Percentiles rank a stretch among this genome's conserved stretches.
Conservation (phyloP, 2,113 vertebrate species). For the Orthonyx spaldingii region DNA sequence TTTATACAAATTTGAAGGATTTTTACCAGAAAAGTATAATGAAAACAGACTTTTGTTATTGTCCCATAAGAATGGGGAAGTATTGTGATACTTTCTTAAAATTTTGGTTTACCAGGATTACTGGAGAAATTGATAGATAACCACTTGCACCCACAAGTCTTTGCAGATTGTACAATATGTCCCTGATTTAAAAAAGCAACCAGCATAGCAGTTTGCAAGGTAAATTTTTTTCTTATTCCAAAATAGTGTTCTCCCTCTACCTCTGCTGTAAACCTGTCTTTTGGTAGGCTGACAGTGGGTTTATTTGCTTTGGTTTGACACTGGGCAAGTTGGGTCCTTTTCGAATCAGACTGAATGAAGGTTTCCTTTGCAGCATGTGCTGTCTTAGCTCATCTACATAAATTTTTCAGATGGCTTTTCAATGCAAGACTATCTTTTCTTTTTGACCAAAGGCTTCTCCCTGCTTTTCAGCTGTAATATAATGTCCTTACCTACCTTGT, state of each 20-base stretch:
- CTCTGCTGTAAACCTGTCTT: neutral
- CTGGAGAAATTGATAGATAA: neutral
- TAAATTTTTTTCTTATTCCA: neutral
- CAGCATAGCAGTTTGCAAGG: neutral
- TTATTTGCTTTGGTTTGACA: neutral
- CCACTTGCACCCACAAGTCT: neutral
- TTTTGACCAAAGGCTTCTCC: neutral
- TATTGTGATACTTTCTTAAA: neutral
- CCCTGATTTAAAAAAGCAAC: neutral
- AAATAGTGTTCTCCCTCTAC: neutral
- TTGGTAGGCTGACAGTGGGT: neutral
- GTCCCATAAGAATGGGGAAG: neutral
- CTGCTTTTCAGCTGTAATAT: neutral
- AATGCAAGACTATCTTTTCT: neutral
- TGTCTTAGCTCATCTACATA: neutral
- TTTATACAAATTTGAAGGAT: neutral
- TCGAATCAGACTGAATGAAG: neutral
- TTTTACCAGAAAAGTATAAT: neutral
- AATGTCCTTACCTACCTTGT: neutral
- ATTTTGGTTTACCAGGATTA: neutral
- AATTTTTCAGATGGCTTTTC: neutral
- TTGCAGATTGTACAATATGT: neutral
- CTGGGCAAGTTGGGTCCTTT: neutral
- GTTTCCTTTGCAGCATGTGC: neutral
- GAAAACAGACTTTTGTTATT: neutral